Base-by-base conservation (phyloP, 2,113 vertebrate genomes). In the Tachysurus vachellii region DNA sequence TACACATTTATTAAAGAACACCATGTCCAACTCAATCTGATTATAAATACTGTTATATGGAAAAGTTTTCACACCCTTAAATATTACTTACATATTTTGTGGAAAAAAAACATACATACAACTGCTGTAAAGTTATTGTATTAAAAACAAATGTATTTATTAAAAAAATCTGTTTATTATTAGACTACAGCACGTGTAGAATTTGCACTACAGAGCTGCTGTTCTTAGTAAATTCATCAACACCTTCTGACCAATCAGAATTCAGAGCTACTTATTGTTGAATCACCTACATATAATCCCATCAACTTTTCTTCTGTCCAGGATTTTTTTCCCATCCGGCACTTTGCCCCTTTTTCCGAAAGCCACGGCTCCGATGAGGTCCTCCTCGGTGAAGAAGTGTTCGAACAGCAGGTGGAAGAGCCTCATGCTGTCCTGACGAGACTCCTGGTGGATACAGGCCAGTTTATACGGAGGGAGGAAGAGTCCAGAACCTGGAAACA, bases 311-410 rank as follows among this genome's bases (percentile, higher is more conserved):
- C 87, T 90, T 36, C 90, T 86, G 84, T 92, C 91, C 53, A 92
- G 44, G 76, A 92, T 89, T 86, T 91, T 92, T 80, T 92, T 92
- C 12, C 90, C 91, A 0, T 89, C 89, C 0, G 91, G 90, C 1
- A 91, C 90, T 89, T 92, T 92, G 0, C 90, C 91, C 31, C 90
- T 88, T 76, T 91, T 92, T 23, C 91, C 91, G 17, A 92, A 92
- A 42, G 91, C 91, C 82, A 92, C 89, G 9, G 91, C 90, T 0
- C 90, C 90, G 0, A 88, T 26, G 3, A 91, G 90, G n/a, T 92
- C 91, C 50, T 92, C 90, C 84, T 91, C 91, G 12, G 87, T 91
- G 88, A 92, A 92, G 76, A 92, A 92, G 75, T 92, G 90, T n/a
- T 92, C 91, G 4, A 92, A 92, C 10, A 92, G 86, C 54, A 91